phyloP scores from a whole-genome alignment of 1,140 invertebrate species.

The Drosophila guanche region DNA sequence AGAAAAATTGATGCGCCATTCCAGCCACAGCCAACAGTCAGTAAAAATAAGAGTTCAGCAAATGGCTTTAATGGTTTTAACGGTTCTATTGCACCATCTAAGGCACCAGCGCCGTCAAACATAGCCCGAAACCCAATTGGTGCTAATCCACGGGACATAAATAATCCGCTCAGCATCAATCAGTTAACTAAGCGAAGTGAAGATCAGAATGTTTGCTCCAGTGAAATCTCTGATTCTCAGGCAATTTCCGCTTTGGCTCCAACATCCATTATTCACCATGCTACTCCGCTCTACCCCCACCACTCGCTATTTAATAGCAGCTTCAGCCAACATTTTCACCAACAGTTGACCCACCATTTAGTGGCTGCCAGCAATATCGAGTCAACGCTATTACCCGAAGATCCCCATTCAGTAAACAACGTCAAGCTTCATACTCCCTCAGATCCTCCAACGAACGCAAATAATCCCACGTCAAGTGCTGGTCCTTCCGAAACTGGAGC shows the following conservation, averaged over 20 bases:
- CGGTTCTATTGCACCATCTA: constrained; percentile 16
- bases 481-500: constrained; percentile 68
- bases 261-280: constrained; percentile 30
- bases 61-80: constrained; percentile 39
- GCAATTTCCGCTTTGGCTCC: constrained; percentile 10
- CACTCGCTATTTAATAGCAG: constrained; percentile 55
- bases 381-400: constrained; percentile 19
- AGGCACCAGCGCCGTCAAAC: constrained; percentile 15
- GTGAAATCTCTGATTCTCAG: constrained; percentile 15
- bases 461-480: constrained; percentile 25
- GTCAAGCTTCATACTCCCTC: constrained; percentile 45
- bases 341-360: constrained; percentile 63
- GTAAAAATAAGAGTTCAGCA: constrained; percentile 32
- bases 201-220: constrained; percentile 31
- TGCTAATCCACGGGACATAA: constrained; percentile 94
- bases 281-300: constrained; percentile 34
- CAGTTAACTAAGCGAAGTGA: constrained; percentile 88
- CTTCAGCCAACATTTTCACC: constrained; percentile 72
- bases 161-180: constrained; percentile 95
- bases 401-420: constrained; percentile 25
- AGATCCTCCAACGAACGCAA: constrained; percentile 35
- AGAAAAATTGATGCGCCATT: constrained; percentile 44
- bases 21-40: constrained; percentile 21
- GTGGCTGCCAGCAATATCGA: constrained; percentile 18
- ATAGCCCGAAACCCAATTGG: constrained; percentile 89